Conservation (phyloP, 2,797 vertebrate genomes). For the Pseudomugil gertrudae region DNA sequence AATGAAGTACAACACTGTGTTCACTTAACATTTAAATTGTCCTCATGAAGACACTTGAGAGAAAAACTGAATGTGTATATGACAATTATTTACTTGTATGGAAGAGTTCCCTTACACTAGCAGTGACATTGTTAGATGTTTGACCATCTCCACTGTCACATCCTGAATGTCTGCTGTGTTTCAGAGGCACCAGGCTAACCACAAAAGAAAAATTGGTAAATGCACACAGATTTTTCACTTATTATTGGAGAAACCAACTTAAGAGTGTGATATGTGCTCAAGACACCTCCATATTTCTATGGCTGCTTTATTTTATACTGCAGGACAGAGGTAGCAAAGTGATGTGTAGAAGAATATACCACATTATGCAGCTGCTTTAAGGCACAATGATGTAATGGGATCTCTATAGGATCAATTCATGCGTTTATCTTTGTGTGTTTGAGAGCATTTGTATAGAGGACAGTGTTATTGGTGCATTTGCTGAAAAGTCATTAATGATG, state of each 20-base stretch:
- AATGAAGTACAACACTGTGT: background rate
- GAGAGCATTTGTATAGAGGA: slow-evolving; percentile 7
- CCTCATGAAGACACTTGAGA: background rate
- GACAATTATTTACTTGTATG: background rate
- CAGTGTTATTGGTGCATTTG: slow-evolving; percentile 18
- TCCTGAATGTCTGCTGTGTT: background rate
- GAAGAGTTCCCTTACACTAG: background rate
- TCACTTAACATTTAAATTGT: background rate
- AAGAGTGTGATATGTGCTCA: too few relatives aligned
- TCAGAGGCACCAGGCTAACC: background rate
- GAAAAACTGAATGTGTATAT: background rate
- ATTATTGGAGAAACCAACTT: too few relatives aligned
- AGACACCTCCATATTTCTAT: too few relatives aligned
- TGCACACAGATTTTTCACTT: background rate
- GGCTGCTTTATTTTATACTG: too few relatives aligned
- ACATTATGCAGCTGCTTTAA: background rate
- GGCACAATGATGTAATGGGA: background rate
- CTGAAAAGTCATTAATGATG: slow-evolving; percentile 25
- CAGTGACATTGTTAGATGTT: background rate
- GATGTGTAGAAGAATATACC: background rate
- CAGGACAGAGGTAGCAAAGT: background rate
- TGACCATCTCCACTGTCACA: background rate
- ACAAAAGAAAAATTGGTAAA: background rate
- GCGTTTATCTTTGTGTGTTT: background rate
- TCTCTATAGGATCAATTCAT: slow-evolving; percentile 4